phyloP scores from a whole-genome alignment of 2,888 invertebrate species.

The Brachylomia viminalis region DNA sequence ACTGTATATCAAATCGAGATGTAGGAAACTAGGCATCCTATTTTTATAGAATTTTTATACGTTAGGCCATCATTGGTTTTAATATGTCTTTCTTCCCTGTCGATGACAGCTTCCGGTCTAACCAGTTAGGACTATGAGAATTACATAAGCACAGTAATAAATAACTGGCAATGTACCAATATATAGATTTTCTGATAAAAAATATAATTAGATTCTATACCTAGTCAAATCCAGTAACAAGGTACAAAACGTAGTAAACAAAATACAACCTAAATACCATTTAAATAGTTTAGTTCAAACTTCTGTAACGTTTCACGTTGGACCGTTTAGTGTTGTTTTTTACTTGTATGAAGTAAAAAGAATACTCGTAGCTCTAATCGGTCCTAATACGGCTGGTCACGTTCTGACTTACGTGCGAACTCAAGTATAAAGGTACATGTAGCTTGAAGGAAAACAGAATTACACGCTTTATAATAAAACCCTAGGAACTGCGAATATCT shows the following conservation, averaged over 20 bases:
- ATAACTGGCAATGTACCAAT: neutral
- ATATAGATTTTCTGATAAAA: neutral
- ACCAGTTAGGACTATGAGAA: neutral
- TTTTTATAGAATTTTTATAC: neutral
- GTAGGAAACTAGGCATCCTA: neutral
- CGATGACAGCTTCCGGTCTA: neutral
- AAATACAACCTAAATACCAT: constrained; percentile 7
- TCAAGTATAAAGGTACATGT: constrained; percentile 13
- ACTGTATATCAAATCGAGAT: neutral
- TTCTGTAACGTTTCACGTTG: constrained; percentile 27
- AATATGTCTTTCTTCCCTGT: neutral
- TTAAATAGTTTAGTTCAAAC: constrained; percentile 21
- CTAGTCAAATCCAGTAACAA: neutral
- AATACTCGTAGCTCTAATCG: constrained; percentile 33
- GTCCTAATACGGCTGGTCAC: constrained; percentile 35
- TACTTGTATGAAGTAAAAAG: constrained; percentile 30
- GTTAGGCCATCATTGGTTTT: neutral
- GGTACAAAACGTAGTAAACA: neutral
- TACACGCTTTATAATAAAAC: neutral
- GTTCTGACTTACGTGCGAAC: constrained; percentile 42
- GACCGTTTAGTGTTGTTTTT: constrained; percentile 51
- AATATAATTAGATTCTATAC: neutral
- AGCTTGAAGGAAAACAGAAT: constrained; percentile 10
- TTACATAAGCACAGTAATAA: neutral
- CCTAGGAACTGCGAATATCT: neutral